Base-by-base conservation (phyloP, 2,113 vertebrate species). In the Xenopus borealis region DNA sequence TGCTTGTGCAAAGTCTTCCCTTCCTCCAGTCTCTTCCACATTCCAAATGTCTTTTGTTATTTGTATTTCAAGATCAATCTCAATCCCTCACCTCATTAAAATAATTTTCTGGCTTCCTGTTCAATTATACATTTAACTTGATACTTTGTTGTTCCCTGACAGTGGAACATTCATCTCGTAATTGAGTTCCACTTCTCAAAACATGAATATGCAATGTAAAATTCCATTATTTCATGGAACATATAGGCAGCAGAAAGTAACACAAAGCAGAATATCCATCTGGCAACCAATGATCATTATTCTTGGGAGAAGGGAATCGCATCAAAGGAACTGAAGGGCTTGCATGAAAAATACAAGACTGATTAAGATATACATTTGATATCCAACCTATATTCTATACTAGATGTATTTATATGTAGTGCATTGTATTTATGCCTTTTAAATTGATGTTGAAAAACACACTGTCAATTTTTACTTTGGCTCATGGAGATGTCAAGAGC, bases 101-200 rank as follows among this genome's bases (percentile, higher is more conserved):
- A 23, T 12, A 1, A 58, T 16, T 23, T 61, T 61, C 20, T 12
- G 13, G 18, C 58, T 61, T 61, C 20, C 19, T 20, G 11, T 27
- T 61, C 19, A 61, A 61, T 61, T 61, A 61, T 27, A 23, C 14
- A 61, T 61, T 61, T 23, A 61, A 61, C 58, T 23, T 61, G 58
- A 61, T 61, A 61, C 58, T 23, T 61, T 23, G 9, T 27, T 61
- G 58, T 27, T 10, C 6, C 16, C 53, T 55, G 58, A 27, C 13
- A 23, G 58, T 61, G 10, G 20, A 61, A 61, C 58, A 61, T 61
- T 20, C 18, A 27, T 20, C 58, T n/a, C 17, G 7, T 55, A 55
- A 55, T 16, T n/a, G 53, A 55, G 17, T 3, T 55, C 17, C 53
- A 7, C 17, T 55, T 55, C 53, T 55, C 17, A 1, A 18, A 55